phyloP scores from a whole-genome alignment of 1,140 invertebrate genomes.

The Drosophila biarmipes region DNA sequence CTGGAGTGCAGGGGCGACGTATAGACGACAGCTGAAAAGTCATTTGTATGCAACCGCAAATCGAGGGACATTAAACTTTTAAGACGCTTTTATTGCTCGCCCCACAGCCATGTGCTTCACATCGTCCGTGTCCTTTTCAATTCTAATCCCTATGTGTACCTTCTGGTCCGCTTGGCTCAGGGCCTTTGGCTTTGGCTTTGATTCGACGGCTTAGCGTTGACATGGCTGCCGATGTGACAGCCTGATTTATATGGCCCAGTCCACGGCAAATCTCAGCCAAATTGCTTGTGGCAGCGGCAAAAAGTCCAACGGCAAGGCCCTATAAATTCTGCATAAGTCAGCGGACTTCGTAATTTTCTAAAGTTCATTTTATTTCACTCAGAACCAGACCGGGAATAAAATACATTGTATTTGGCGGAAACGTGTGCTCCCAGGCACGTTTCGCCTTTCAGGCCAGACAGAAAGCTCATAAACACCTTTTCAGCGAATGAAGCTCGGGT shows the following conservation, averaged over 20 bases:
- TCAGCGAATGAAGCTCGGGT: background rate
- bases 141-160: constrained; percentile 57
- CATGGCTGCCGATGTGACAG: constrained; percentile 55
- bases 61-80: constrained; percentile 75
- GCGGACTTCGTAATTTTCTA: background rate
- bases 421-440: constrained; percentile 17
- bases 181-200: constrained; percentile 49
- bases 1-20: constrained; percentile 9
- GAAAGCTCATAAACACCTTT: constrained; percentile 20
- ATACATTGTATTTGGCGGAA: constrained; percentile 18
- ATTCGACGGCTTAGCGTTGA: constrained; percentile 68
- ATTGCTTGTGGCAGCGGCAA: constrained; percentile 16
- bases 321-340: constrained; percentile 24
- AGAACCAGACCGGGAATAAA: background rate
- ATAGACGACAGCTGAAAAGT: constrained; percentile 48
- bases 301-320: background rate
- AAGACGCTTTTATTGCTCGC: constrained; percentile 74
- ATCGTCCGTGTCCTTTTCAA: constrained; percentile 49
- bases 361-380: constrained; percentile 22
- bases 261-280: constrained; percentile 27
- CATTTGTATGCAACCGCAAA: constrained; percentile 73
- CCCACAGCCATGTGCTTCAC: constrained; percentile 28
- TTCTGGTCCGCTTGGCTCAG: constrained; percentile 18
- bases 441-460: constrained; percentile 3
- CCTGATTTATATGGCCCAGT: constrained; percentile 60